A percentile compares a stretch with the other conserved stretches of the same genome.
These are phyloP conservation scores for Dusona sp. DNA, from an alignment of 2,888 invertebrate genomes.

Conservation along the genomic window DNA sequence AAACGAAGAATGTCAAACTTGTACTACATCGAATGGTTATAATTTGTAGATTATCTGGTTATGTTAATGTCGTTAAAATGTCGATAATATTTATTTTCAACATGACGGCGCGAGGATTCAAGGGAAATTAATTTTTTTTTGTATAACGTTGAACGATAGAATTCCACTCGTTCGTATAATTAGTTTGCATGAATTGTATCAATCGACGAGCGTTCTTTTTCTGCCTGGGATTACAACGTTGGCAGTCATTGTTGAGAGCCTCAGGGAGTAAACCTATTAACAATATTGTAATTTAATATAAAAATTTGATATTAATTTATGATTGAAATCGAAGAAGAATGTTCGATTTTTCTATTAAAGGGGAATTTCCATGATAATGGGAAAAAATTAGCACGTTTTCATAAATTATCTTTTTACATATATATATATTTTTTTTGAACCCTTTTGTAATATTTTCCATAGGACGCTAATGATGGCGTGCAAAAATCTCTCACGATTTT, in stretches of 20 bases:
- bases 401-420: not conserved
- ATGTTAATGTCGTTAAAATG: not conserved
- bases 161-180: slow-evolving; percentile 86
- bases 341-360: not conserved
- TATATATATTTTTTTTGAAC: no score
- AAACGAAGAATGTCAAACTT: no score
- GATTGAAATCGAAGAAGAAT: not conserved
- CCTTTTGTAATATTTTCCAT: no score
- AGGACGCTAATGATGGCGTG: no score
- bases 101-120: not conserved
- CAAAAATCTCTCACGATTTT: no score
- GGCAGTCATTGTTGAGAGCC: slow-evolving; percentile 86
- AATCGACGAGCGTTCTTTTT: slow-evolving; percentile 85
- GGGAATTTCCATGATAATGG: not conserved
- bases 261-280: slow-evolving; percentile 86
- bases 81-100: not conserved
- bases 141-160: slow-evolving; percentile 80
- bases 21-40: no score
- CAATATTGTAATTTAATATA: not conserved
- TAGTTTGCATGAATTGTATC: slow-evolving; percentile 85
- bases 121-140: not conserved
- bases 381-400: not conserved
- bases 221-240: slow-evolving; percentile 85
- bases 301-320: not conserved
- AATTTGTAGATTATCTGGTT: no score